Percentiles rank a stretch among this genome's conserved stretches.
Evolutionary conservation across 2,113 vertebrate species (phyloP).

Genomic region (Callipepla californica): DNA sequence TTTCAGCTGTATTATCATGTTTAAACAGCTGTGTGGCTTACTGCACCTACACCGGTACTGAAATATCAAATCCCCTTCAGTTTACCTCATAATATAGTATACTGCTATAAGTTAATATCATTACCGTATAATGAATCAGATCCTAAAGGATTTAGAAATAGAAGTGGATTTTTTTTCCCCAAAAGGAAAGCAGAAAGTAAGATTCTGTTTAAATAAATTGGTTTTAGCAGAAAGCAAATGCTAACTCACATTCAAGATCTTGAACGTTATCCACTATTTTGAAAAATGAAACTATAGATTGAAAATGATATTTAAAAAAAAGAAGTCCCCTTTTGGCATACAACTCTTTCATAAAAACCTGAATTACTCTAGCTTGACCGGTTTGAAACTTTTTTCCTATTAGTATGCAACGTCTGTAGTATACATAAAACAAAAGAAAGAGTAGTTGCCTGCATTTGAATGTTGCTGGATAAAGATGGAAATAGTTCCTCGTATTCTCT

Average conservation of each 20-base stretch:
- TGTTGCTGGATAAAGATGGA: conserved; percentile 31
- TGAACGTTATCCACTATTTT: conserved; percentile 56
- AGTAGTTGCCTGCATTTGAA: conserved; percentile 46
- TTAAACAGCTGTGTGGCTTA: conserved; percentile 64
- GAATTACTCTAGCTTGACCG: conserved; percentile 54
- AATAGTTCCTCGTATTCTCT: conserved; percentile 15
- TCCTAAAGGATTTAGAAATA: conserved; percentile 53
- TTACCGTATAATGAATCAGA: conserved; percentile 28
- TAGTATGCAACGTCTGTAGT: background rate
- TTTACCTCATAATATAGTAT: conserved; percentile 43
- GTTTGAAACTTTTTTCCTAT: conserved; percentile 60
- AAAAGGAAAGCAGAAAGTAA: conserved; percentile 43
- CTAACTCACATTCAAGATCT: background rate
- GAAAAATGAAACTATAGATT: conserved; percentile 38
- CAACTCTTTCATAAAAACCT: conserved; percentile 20
- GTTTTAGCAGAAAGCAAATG: conserved; percentile 32
- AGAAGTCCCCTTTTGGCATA: conserved; percentile 43
- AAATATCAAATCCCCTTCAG: conserved; percentile 27
- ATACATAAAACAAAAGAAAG: background rate
- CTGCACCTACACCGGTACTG: conserved; percentile 45
- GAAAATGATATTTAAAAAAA: conserved; percentile 44
- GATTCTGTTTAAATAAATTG: conserved; percentile 26
- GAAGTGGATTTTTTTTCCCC: background rate
- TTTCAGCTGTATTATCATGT: conserved; percentile 64
- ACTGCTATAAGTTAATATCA: conserved; percentile 38